Evolutionary conservation across 2,113 vertebrate genomes (phyloP).

Genomic region (Puffinus mauretanicus): DNA sequence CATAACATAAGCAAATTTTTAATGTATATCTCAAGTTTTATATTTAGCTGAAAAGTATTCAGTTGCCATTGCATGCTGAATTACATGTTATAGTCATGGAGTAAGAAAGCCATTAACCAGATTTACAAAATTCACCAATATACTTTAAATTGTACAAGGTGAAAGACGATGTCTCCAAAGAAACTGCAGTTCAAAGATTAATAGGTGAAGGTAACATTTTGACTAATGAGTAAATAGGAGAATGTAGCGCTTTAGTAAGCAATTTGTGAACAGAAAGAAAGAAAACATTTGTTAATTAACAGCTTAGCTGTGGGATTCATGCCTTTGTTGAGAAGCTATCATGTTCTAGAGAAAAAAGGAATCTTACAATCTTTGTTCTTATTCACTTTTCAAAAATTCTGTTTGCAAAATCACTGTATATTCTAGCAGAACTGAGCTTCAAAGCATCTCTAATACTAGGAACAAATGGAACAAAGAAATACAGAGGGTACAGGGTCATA

Average conservation of each 20-base stretch:
- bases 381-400: neutral
- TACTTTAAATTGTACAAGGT: neutral
- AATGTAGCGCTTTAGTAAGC: neutral
- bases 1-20: neutral
- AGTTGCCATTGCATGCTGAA: neutral
- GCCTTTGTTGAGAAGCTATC: neutral
- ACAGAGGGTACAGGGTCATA: neutral
- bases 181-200: neutral
- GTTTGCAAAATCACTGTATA: neutral
- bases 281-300: neutral
- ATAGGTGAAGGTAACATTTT: neutral
- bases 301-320: neutral
- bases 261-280: neutral
- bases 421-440: neutral
- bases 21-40: neutral
- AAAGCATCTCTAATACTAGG: neutral
- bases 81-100: neutral
- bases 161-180: neutral
- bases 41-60: neutral
- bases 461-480: neutral
- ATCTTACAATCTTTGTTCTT: neutral
- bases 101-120: neutral
- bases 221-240: neutral
- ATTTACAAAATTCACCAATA: neutral
- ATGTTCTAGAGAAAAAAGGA: neutral